Evolutionary conservation across 2,888 invertebrate species (phyloP).

Genomic region (Orthosia gothica): DNA sequence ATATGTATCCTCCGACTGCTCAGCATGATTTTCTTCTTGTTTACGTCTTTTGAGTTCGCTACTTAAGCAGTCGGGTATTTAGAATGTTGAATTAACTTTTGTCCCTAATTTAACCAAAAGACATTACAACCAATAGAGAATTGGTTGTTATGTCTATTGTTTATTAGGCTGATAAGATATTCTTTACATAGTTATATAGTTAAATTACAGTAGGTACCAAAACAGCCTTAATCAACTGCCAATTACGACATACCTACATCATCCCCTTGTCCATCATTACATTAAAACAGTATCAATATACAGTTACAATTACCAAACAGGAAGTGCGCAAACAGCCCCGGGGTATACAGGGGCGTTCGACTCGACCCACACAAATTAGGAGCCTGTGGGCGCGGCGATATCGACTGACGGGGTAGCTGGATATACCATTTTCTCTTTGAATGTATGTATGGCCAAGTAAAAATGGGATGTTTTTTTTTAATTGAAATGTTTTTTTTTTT

Average conservation of each 20-base stretch:
- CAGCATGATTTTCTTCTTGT: no score
- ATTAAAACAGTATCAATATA: constrained; percentile 34
- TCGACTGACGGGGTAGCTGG: constrained; percentile 18
- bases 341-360: constrained; percentile 16
- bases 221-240: neutral
- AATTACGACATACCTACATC: constrained; percentile 17
- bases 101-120: no score
- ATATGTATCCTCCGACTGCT: no score
- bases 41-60: no score
- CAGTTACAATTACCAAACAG: constrained; percentile 30
- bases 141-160: no score
- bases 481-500: neutral
- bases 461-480: neutral
- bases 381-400: constrained; percentile 34
- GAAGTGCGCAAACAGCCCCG: constrained; percentile 32
- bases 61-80: no score
- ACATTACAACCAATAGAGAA: no score
- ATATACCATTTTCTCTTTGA: constrained; percentile 23
- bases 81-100: no score
- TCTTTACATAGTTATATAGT: no score
- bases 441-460: neutral
- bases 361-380: constrained; percentile 43
- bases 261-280: constrained; percentile 28
- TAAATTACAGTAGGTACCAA: neutral
- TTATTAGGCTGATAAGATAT: no score